Evolutionary conservation across 2,888 invertebrate species (phyloP), one percentile per base, ranked within the genome.

Genomic region (Rhagium mordax): DNA sequence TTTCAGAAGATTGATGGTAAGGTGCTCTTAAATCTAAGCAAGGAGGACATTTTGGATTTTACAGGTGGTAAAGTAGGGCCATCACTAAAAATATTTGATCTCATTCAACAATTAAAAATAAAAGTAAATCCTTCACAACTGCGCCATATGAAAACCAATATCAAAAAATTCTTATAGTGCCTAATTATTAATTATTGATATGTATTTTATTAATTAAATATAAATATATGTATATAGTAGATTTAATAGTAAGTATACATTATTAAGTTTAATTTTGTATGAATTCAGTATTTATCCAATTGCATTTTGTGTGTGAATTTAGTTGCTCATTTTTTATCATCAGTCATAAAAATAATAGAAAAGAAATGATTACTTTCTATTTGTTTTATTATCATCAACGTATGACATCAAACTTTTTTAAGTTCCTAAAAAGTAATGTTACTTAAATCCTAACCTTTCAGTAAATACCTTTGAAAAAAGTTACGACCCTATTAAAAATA

Each of bases 31-130:
- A 91, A 92, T 78, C 89, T 98, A 72, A 94, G 94, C 62, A 96
- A 97, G 89, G 97, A 97, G 86, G 94, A 97, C 88, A 95, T 98
- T 77, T 93, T 97, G 81, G 94, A 94, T 83, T 89, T 97, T 76
- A 93, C 97, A 21, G 95, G 96, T 80, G 97, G 96, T 92, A 98
- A 97, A 90, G 97, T 98, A 72, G 98, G 98, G 1, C 98, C 98
- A 6, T 96, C 97, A 16, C 88, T 98, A 74, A 98, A 98, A 90
- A 97, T 98, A 83, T 95, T 92, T 85, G 96, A 98, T 89, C 91
- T 98, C 79, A 95, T 98, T 85, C 95, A 96, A 84, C 96, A 97
- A 86, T 90, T 98, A 66, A 96, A 96, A 89, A 93, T 93, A 87
- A 95, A 95, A 90, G 93, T 94, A 76, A 94, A 93, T 87, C 93